Evolutionary conservation across 2,888 invertebrate genomes (phyloP).

Genomic region (Nowickia ferox): DNA sequence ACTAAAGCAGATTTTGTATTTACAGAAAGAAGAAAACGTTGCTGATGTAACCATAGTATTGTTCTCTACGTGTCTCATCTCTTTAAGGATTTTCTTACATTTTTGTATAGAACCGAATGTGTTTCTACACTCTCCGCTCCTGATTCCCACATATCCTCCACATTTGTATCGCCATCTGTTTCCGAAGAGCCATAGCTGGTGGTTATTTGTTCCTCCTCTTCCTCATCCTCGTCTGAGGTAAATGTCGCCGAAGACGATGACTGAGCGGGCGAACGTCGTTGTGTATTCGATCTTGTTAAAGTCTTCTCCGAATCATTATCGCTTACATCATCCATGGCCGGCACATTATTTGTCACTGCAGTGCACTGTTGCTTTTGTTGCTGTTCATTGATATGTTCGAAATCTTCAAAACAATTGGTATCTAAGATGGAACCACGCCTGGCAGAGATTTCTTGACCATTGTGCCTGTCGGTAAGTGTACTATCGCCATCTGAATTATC

Average conservation of each 20-base stretch:
- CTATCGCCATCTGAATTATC: slow-evolving; percentile 79
- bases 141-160: slow-evolving; percentile 92
- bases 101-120: slow-evolving; percentile 93
- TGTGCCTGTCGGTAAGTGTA: slow-evolving; percentile 70
- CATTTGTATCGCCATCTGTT: slow-evolving; percentile 88
- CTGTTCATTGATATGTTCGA: slow-evolving; percentile 78
- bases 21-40: too few species aligned
- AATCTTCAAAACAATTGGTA: slow-evolving; percentile 77
- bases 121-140: slow-evolving; percentile 94
- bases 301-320: slow-evolving; percentile 80
- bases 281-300: slow-evolving; percentile 75
- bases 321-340: slow-evolving; percentile 73
- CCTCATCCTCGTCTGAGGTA: slow-evolving; percentile 77
- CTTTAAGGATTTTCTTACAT: slow-evolving; percentile 84
- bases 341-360: background rate
- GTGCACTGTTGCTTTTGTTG: slow-evolving; percentile 18
- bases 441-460: slow-evolving; percentile 64
- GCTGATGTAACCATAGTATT: background rate
- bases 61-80: slow-evolving; percentile 21
- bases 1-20: too few species aligned
- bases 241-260: slow-evolving; percentile 73
- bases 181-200: slow-evolving; percentile 85
- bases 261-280: slow-evolving; percentile 65
- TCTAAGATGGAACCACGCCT: slow-evolving; percentile 71
- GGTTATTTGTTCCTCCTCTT: slow-evolving; percentile 86